Percentiles rank a stretch among this genome's conserved stretches.
phyloP scores from a whole-genome alignment of 2,888 invertebrate genomes.

The Panzeria rudis region DNA sequence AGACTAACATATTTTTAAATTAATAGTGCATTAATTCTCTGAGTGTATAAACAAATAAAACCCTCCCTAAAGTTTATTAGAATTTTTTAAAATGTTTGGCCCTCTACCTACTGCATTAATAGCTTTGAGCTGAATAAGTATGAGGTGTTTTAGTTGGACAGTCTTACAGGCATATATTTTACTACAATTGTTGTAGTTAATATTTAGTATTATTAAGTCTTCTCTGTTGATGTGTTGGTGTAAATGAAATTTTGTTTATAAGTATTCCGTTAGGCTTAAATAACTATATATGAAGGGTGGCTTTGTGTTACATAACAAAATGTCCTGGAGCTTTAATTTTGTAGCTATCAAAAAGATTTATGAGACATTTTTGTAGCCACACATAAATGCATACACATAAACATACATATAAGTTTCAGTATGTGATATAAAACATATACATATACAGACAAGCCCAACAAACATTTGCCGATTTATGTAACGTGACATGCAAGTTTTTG shows the following conservation, averaged over 20 bases:
- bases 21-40: too few species aligned
- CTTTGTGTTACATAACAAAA: slow-evolving; percentile 13
- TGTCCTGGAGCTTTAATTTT: slow-evolving; percentile 57
- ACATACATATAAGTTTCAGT: not conserved
- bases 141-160: slow-evolving; percentile 23
- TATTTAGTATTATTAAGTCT: slow-evolving; percentile 40
- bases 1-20: too few species aligned
- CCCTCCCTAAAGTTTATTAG: slow-evolving; percentile 40
- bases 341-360: slow-evolving; percentile 62
- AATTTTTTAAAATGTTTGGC: slow-evolving; percentile 42
- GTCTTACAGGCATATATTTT: slow-evolving; percentile 8
- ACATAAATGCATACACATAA: slow-evolving; percentile 6
- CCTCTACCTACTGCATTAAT: slow-evolving; percentile 22
- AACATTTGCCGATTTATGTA: too few species aligned
- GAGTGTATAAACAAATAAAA: slow-evolving; percentile 17
- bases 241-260: slow-evolving; percentile 10
- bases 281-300: slow-evolving; percentile 6
- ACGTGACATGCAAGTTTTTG: too few species aligned
- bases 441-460: too few species aligned
- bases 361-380: slow-evolving; percentile 20
- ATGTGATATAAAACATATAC: not conserved
- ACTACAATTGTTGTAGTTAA: slow-evolving; percentile 29
- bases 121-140: not conserved
- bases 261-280: slow-evolving; percentile 1
- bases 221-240: not conserved